Evolutionary conservation across 2,797 vertebrate genomes (phyloP), one percentile per base, ranked within the genome.

Genomic region (Lutjanus campechanus): DNA sequence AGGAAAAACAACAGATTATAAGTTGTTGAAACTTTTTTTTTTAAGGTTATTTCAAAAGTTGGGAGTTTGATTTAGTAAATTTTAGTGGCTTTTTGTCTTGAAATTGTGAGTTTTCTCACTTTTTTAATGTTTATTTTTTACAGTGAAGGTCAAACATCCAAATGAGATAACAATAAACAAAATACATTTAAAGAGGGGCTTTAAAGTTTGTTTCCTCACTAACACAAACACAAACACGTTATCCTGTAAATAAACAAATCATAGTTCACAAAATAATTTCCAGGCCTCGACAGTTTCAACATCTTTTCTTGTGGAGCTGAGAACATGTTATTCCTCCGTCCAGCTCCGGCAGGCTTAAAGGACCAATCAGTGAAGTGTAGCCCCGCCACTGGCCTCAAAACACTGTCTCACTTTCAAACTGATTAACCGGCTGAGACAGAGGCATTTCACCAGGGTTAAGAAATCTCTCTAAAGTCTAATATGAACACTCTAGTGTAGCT

Each of bases 331-430:
- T n/a, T 61, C 17, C 56, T 36, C 50, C 54, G 49, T 20, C 4
- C 19, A 8, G 54, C 15, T 20, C 4, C 19, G 7, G 54, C 15
- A 40, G 58, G 19, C 10, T 60, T 51, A 63, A 74, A 81, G 56
- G 64, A 29, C 2, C 15, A 63, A 63, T 79, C 71, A 51, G 61
- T 46, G 22, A 20, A 41, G 55, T 62, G 49, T 10, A 62, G n/a
- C 47, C 65, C 40, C 40, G 41, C 22, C 67, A 65, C 62, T 71
- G 69, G 77, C 69, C 17, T 59, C 15, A 4, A 36, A 59, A 63
- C 20, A 22, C 49, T 20, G 17, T 51, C 71, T 81, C 72, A 67
- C 62, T 73, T 78, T 56, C 81, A 83, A 51, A 56, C 43, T 12
- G 60, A 49, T 13, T 71, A 72, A 55, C 53, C 50, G 72, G 46